These are phyloP conservation scores for Nansenia antarctica DNA, from an alignment of 2,113 vertebrate genomes.

Conservation along the genomic window DNA sequence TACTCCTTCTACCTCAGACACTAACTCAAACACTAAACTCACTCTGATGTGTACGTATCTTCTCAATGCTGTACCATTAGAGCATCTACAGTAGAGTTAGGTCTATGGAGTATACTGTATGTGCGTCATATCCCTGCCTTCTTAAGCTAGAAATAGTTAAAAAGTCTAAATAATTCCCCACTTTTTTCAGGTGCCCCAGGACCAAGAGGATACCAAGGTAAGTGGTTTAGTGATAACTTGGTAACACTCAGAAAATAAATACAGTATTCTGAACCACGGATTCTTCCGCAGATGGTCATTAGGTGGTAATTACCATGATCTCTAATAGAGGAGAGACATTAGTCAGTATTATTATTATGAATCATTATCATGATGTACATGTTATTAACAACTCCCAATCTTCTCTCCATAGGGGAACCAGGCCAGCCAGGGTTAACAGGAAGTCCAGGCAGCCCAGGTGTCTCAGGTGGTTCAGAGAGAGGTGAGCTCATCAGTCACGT, in stretches of 20 bases:
- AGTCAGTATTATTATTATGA: too few relatives aligned
- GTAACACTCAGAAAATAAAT: too few relatives aligned
- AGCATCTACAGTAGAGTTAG: too few relatives aligned
- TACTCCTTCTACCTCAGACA: neutral
- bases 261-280: too few relatives aligned
- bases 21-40: neutral
- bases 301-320: too few relatives aligned
- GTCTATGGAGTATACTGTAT: too few relatives aligned
- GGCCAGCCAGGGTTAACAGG: conserved; percentile 78
- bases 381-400: too few relatives aligned
- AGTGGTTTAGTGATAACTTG: neutral
- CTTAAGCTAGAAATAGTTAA: neutral
- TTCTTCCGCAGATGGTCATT: too few relatives aligned
- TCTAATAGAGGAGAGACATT: too few relatives aligned
- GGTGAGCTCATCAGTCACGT: conserved; percentile 38
- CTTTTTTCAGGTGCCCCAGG: conserved; percentile 70
- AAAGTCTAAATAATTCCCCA: neutral
- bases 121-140: neutral
- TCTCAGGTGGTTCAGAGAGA: conserved; percentile 55
- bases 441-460: conserved; percentile 50
- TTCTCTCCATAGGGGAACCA: conserved; percentile 71
- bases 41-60: too few relatives aligned
- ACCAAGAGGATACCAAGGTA: conserved; percentile 83
- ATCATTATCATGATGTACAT: too few relatives aligned
- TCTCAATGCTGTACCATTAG: too few relatives aligned